Conservation (phyloP, 1,140 invertebrate genomes). For the Penaeus japonicus region DNA sequence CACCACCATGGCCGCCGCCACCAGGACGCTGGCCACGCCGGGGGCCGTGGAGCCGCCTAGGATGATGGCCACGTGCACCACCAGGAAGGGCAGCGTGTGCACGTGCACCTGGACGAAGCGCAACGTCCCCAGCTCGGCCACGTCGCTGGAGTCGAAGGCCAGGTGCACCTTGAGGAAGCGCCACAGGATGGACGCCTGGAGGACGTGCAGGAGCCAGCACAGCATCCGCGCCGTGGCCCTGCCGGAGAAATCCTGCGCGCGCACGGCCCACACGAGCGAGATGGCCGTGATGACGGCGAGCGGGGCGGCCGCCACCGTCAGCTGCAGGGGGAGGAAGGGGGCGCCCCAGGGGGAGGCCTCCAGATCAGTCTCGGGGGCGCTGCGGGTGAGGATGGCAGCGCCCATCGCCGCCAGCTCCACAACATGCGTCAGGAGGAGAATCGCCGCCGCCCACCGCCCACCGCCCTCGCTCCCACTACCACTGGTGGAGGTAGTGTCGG, state of each 20-base stretch:
- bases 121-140: conserved; percentile 53
- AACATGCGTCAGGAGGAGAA: conserved; percentile 41
- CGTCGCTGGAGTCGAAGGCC: conserved; percentile 53
- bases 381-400: conserved; percentile 25
- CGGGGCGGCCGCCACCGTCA: conserved; percentile 21
- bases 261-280: conserved; percentile 50
- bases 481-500: conserved; percentile 9
- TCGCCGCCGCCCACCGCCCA: conserved; percentile 31
- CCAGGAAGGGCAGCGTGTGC: conserved; percentile 53
- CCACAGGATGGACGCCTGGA: conserved; percentile 53
- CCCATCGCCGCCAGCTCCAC: conserved; percentile 52
- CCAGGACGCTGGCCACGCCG: conserved; percentile 21
- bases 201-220: conserved; percentile 53
- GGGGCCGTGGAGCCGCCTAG: neutral
- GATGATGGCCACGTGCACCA: conserved; percentile 47
- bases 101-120: conserved; percentile 54
- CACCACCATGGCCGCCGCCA: conserved; percentile 38
- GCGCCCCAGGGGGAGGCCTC: neutral
- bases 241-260: conserved; percentile 53
- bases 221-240: conserved; percentile 40
- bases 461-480: conserved; percentile 28
- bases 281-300: conserved; percentile 38
- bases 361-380: neutral
- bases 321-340: neutral
- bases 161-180: conserved; percentile 53